Conservation (phyloP, 2,113 vertebrate species). For the Microcebus lehilahytsara region DNA sequence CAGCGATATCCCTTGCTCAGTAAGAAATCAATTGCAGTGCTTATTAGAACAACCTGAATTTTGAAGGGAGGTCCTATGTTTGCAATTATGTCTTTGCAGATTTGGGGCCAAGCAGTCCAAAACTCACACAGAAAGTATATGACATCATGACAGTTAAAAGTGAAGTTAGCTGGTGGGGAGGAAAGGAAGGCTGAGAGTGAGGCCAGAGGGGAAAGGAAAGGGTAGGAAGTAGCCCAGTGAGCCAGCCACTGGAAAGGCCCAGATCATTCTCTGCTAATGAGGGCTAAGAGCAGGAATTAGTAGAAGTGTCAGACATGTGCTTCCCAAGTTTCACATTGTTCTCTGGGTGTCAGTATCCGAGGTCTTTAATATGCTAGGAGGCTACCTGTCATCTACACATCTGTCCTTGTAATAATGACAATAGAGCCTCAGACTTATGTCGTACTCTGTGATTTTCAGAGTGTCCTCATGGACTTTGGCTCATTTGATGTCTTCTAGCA, state of each 20-base stretch:
- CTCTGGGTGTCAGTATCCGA: neutral
- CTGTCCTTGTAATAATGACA: neutral
- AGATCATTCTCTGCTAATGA: neutral
- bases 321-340: neutral
- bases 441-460: neutral
- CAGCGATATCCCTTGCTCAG: conserved; percentile 83
- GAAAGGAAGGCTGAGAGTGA: neutral
- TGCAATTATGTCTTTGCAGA: neutral
- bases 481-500: neutral
- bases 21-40: conserved; percentile 75
- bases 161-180: neutral
- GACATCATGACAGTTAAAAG: neutral
- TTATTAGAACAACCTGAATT: neutral
- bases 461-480: rapidly evolving
- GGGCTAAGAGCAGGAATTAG: neutral
- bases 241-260: neutral
- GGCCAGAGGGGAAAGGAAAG: neutral
- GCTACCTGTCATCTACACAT: neutral
- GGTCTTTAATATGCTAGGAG: neutral
- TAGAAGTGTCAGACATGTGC: neutral
- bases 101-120: neutral
- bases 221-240: neutral
- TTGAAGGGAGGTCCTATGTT: neutral
- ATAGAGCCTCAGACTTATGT: neutral
- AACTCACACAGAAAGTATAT: neutral